phyloP scores from a whole-genome alignment of 2,888 invertebrate species.

The Ennomos quercinarius region DNA sequence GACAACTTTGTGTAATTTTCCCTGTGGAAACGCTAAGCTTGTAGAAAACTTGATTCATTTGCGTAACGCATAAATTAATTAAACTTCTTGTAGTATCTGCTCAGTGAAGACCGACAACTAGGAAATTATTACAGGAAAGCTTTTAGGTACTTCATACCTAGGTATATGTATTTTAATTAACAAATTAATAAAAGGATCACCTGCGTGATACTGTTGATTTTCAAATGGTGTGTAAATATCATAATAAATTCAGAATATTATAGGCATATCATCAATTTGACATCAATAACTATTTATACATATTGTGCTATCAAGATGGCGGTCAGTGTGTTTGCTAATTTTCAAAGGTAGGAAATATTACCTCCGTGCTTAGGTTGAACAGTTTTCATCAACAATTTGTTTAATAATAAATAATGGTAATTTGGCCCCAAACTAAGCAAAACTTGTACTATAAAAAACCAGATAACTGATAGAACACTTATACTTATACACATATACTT shows the following conservation, averaged over 20 bases:
- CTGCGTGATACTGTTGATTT: no score
- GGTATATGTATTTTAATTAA: neutral
- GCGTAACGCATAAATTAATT: constrained; percentile 45
- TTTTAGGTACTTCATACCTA: neutral
- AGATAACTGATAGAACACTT: no score
- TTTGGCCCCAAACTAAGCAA: no score
- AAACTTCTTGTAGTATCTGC: constrained; percentile 26
- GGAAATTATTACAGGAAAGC: neutral
- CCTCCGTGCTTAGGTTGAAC: no score
- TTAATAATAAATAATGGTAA: no score
- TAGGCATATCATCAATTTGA: no score
- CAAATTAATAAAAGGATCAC: neutral
- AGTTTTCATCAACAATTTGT: no score
- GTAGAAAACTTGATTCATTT: constrained; percentile 42
- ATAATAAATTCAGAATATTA: no score
- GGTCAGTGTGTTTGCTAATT: neutral
- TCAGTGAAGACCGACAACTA: neutral
- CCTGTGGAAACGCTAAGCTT: constrained; percentile 23
- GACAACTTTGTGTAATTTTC: constrained; percentile 48
- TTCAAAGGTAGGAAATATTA: neutral
- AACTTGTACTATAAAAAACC: no score
- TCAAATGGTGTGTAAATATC: no score
- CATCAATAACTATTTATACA: neutral
- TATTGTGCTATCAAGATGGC: neutral
- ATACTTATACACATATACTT: no score